A percentile compares a stretch with the other conserved stretches of the same genome.
Evolutionary conservation across 2,888 invertebrate genomes (phyloP).

Genomic region (Epinotia demarniana): DNA sequence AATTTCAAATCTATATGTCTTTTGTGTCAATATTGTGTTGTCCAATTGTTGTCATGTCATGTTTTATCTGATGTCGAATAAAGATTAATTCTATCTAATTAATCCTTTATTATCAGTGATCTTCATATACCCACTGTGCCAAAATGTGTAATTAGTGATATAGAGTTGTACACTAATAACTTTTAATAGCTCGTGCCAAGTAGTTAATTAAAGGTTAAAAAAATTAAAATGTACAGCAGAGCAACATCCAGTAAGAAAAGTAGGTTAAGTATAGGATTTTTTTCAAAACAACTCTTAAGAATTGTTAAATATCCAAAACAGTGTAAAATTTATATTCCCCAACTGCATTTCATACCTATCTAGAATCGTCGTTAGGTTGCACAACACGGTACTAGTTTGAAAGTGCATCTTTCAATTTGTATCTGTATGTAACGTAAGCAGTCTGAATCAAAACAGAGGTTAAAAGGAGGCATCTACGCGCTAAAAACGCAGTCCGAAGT

Average conservation of each 20-base stretch:
- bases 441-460: slow-evolving; percentile 16
- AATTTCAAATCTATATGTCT: too few species aligned
- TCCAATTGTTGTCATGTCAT: too few species aligned
- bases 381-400: neutral
- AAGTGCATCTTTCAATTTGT: slow-evolving; percentile 16
- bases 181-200: slow-evolving; percentile 28
- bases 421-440: neutral
- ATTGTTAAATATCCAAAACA: neutral
- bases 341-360: slow-evolving; percentile 10
- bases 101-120: too few species aligned
- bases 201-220: slow-evolving; percentile 4
- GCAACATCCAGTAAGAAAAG: neutral
- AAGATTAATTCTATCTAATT: too few species aligned
- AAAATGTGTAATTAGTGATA: too few species aligned
- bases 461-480: slow-evolving; percentile 14
- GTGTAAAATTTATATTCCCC: neutral
- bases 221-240: slow-evolving; percentile 19
- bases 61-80: too few species aligned
- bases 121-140: too few species aligned
- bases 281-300: neutral
- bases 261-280: neutral
- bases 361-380: neutral
- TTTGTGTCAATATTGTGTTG: too few species aligned
- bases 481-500: slow-evolving; percentile 32
- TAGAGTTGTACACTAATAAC: too few species aligned